These are phyloP conservation scores for Anarhynchus alexandrinus DNA, from an alignment of 2,113 vertebrate species.

Conservation along the genomic window DNA sequence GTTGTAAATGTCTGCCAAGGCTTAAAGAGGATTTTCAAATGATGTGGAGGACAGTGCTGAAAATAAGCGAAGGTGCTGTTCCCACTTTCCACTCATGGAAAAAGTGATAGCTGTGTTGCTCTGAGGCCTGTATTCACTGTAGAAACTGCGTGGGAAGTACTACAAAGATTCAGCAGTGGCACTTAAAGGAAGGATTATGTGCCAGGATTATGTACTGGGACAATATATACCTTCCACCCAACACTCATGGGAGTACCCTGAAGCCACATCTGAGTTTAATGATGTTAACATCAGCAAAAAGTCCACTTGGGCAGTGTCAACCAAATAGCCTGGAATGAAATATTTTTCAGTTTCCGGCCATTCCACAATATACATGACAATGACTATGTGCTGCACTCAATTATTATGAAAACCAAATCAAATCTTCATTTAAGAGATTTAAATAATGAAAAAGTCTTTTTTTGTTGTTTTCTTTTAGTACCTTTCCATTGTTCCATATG, in stretches of 20 bases:
- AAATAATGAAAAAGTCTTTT: background rate
- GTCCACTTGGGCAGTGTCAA: background rate
- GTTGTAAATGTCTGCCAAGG: background rate
- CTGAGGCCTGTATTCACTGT: background rate
- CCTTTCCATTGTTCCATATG: background rate
- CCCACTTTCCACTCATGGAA: background rate
- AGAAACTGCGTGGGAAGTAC: background rate
- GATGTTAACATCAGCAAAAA: background rate
- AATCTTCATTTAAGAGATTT: background rate
- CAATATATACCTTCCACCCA: background rate
- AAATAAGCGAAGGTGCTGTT: background rate
- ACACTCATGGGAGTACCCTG: fast-evolving
- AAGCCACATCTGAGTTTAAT: background rate
- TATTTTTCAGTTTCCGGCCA: background rate
- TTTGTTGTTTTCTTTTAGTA: background rate
- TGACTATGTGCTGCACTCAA: background rate
- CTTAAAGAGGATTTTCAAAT: background rate
- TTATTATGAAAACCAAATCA: background rate
- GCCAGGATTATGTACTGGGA: background rate
- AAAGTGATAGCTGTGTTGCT: background rate
- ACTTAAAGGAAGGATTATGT: background rate
- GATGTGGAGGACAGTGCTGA: background rate
- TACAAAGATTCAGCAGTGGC: fast-evolving
- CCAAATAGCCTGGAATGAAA: background rate
- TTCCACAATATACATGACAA: background rate